Evolutionary conservation across 2,888 invertebrate genomes (phyloP), one percentile per base, ranked within the genome.

Genomic region (Dynastes grantii): DNA sequence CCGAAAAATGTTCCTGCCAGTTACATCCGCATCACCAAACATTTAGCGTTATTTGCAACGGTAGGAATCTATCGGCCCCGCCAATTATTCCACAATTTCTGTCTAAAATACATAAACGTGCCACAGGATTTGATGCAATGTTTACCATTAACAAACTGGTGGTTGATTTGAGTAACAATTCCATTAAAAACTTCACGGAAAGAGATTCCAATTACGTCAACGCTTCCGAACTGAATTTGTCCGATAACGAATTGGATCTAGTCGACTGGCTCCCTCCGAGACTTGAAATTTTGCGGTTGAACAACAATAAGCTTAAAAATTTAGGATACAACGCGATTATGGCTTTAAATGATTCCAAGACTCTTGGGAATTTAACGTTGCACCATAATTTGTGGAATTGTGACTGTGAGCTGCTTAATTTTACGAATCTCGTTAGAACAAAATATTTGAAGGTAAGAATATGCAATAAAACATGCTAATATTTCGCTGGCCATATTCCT

Each of bases 371-470:
- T 8, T 76, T 91, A 27, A 87, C 87, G 5, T 85, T 92, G 11
- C 86, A 90, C 53, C 85, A 87, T 58, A 93, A 93, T 86, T 92
- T 92, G 0, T 93, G 92, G 92, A 84, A 83, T 4, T 93, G 93
- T 84, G 89, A 91, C 81, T 93, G 93, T 84, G 86, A 88, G 0
- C 85, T 91, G 0, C 86, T 86, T n/a, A 86, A 89, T 49, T 87
- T 92, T 1, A 78, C 78, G 11, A 65, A 70, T 1, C 82, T 81
- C 76, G 27, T 86, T 90, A 6, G 84, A 84, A 53, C 91, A 90
- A 81, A 83, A 45, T 11, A 45, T 91, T 27, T 90, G 89, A 76
- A 83, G 83, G 2, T 85, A 85, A 83, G 82, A 79, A 87, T 87
- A 83, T 81, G 80, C 71, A 55, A 45, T 22, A 22, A 22, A 22